phyloP scores from a whole-genome alignment of 2,888 invertebrate genomes.

The Monoplex corrugatus region DNA sequence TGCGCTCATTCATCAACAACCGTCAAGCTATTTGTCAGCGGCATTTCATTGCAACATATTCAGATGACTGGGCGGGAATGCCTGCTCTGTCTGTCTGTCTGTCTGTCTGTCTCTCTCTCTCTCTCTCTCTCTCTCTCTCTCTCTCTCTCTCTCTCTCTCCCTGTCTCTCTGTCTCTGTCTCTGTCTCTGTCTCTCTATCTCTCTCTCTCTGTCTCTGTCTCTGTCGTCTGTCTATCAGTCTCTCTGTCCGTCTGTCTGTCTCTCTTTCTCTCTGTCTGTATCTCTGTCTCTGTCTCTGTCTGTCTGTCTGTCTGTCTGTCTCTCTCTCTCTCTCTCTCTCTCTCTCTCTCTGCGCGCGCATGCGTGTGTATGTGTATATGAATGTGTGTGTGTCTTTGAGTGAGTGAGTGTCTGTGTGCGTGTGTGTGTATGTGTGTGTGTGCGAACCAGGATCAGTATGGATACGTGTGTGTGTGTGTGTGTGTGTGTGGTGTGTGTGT shows the following conservation, averaged over 20 bases:
- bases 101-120: neutral
- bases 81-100: neutral
- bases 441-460: too few species aligned
- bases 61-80: too few species aligned
- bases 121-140: neutral
- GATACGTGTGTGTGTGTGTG: neutral
- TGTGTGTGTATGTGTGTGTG: neutral
- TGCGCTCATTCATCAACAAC: too few species aligned
- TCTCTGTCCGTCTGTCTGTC: neutral
- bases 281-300: neutral
- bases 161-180: neutral
- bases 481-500: neutral
- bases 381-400: too few species aligned
- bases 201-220: neutral
- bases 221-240: neutral
- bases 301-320: slow-evolving; percentile 3
- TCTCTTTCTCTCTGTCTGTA: neutral
- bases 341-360: too few species aligned
- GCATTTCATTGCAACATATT: too few species aligned
- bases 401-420: neutral
- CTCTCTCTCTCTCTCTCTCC: neutral
- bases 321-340: neutral
- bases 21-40: too few species aligned
- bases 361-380: neutral
- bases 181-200: neutral